phyloP scores from a whole-genome alignment of 2,888 invertebrate species.

The Apoda limacodes region DNA sequence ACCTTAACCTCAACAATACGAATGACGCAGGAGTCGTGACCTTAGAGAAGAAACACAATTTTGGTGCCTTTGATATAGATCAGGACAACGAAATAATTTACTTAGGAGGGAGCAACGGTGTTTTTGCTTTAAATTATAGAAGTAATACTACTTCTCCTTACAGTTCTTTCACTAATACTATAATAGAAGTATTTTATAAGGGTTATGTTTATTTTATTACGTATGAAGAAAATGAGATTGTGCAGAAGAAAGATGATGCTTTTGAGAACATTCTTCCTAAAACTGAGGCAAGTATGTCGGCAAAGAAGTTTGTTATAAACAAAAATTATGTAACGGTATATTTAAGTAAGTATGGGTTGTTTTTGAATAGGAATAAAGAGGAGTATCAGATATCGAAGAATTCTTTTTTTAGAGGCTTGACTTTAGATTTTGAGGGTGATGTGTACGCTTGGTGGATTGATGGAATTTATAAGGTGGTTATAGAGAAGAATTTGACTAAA shows the following conservation, averaged over 20 bases:
- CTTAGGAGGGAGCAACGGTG: constrained; percentile 47
- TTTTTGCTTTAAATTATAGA: constrained; percentile 34
- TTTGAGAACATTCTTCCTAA: constrained; percentile 35
- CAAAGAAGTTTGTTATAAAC: constrained; percentile 45
- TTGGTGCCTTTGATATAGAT: constrained; percentile 50
- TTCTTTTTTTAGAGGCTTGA: constrained; percentile 44
- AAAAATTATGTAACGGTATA: constrained; percentile 41
- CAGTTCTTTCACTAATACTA: constrained; percentile 43
- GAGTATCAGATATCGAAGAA: constrained; percentile 37
- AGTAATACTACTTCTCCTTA: constrained; percentile 31
- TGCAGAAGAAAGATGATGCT: constrained; percentile 38
- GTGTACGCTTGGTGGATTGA: constrained; percentile 58
- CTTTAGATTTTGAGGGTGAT: constrained; percentile 38
- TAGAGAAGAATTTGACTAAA: constrained; percentile 30
- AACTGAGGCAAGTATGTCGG: constrained; percentile 2
- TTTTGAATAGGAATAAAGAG: constrained; percentile 31
- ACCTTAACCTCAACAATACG: constrained; percentile 35
- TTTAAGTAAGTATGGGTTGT: constrained; percentile 38
- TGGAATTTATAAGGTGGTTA: constrained; percentile 42
- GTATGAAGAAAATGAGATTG: constrained; percentile 32
- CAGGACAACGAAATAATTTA: constrained; percentile 42
- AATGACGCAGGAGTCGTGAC: constrained; percentile 27
- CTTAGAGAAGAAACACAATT: constrained; percentile 32
- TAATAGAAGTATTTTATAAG: constrained; percentile 40
- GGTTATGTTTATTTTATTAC: constrained; percentile 41